These are phyloP conservation scores for Volucella bombylans DNA, from an alignment of 2,888 invertebrate species.

Conservation along the genomic window DNA sequence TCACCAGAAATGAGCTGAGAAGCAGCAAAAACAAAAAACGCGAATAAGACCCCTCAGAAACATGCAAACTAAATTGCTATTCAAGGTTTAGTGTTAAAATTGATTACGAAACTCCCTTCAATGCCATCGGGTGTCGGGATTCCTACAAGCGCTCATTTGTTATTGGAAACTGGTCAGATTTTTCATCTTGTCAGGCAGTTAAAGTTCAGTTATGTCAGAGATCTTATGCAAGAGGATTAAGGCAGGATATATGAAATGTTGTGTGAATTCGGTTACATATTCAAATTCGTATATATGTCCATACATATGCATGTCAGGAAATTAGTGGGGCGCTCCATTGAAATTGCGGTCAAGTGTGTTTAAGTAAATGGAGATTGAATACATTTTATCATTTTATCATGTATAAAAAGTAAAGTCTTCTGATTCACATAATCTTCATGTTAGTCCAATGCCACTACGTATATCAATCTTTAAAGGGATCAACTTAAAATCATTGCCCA, in stretches of 20 bases:
- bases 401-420: too few relatives aligned
- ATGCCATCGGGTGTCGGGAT: slow-evolving; percentile 33
- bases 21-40: slow-evolving; percentile 8
- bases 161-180: slow-evolving; percentile 45
- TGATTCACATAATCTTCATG: too few relatives aligned
- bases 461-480: too few relatives aligned
- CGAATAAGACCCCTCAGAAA: background rate
- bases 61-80: slow-evolving; percentile 4
- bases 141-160: slow-evolving; percentile 46
- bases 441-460: too few relatives aligned
- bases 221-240: slow-evolving; percentile 36
- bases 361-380: too few relatives aligned
- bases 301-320: background rate
- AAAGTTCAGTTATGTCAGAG: slow-evolving; percentile 47
- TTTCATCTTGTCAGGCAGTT: slow-evolving; percentile 44
- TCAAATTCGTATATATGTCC: background rate
- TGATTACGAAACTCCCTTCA: slow-evolving; percentile 40
- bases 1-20: slow-evolving; percentile 48
- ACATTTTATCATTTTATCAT: too few relatives aligned
- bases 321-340: background rate
- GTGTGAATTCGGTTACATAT: background rate
- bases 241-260: background rate
- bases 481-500: too few relatives aligned
- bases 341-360: background rate
- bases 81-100: slow-evolving; percentile 39